phyloP scores from a whole-genome alignment of 1,140 invertebrate species.

The Papilio polytes region DNA sequence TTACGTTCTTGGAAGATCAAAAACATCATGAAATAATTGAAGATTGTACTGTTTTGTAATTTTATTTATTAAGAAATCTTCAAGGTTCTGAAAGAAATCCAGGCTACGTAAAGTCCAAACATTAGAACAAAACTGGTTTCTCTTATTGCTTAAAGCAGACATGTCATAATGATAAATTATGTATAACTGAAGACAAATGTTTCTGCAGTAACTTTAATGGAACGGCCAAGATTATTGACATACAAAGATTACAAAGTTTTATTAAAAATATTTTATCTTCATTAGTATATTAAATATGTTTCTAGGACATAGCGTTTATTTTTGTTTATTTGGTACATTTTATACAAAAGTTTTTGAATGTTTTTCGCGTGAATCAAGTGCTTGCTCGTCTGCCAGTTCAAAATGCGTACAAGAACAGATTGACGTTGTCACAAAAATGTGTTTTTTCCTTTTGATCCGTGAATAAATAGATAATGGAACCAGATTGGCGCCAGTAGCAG shows the following conservation, averaged over 20 bases:
- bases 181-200: not conserved
- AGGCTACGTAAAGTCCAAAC: not conserved
- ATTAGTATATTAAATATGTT: not conserved
- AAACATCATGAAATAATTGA: not conserved
- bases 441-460: not conserved
- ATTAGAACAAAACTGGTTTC: not conserved
- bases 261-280: not conserved
- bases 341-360: too few species aligned
- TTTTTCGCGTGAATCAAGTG: too few species aligned
- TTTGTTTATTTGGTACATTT: too few species aligned
- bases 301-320: not conserved
- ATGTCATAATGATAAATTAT: slow-evolving; percentile 22
- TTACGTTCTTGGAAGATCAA: not conserved
- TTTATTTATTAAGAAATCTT: too few species aligned
- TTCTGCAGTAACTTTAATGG: not conserved
- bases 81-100: too few species aligned
- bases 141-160: slow-evolving; percentile 1
- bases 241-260: not conserved
- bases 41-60: too few species aligned
- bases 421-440: not conserved
- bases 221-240: not conserved
- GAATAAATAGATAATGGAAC: slow-evolving; percentile 54
- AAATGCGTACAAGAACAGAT: not conserved
- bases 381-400: too few species aligned
- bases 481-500: slow-evolving; percentile 49